phyloP scores from a whole-genome alignment of 2,888 invertebrate species.

The Globia sparganii region DNA sequence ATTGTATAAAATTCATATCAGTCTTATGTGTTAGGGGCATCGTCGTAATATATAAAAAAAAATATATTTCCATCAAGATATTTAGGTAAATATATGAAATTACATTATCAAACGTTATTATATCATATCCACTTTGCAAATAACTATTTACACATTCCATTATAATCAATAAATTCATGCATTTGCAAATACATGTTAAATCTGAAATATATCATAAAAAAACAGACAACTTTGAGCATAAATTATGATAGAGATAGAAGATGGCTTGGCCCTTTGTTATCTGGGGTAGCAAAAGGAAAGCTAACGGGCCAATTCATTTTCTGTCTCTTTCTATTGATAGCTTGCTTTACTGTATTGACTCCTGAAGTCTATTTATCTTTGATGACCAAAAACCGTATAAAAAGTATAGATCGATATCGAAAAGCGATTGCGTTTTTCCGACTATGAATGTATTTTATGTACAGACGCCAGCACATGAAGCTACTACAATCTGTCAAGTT shows the following conservation, averaged over 20 bases:
- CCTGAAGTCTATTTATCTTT: not conserved
- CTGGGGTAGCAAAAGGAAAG: not conserved
- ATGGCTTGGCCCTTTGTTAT: not conserved
- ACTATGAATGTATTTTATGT: not conserved
- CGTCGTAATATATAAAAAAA: constrained; percentile 36
- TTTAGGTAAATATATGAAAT: constrained; percentile 47
- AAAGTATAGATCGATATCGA: not conserved
- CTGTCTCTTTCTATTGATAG: constrained; percentile 6
- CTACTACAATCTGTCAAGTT: too few species aligned
- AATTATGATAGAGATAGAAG: constrained; percentile 10
- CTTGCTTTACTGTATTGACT: not conserved
- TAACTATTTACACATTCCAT: constrained; percentile 30
- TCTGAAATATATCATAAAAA: not conserved
- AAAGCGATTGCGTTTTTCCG: not conserved
- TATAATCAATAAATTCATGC: not conserved
- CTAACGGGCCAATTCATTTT: not conserved
- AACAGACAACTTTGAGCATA: not conserved
- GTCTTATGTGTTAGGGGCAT: constrained; percentile 70
- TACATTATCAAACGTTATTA: constrained; percentile 20
- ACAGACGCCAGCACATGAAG: too few species aligned
- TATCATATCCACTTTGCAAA: constrained; percentile 17
- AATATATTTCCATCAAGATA: constrained; percentile 44
- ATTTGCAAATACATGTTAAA: constrained; percentile 9
- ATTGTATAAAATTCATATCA: constrained; percentile 73
- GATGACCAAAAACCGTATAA: constrained; percentile 1